Percentiles rank a stretch among this genome's conserved stretches.
phyloP scores from a whole-genome alignment of 2,797 vertebrate species.

The Bufotes viridis region DNA sequence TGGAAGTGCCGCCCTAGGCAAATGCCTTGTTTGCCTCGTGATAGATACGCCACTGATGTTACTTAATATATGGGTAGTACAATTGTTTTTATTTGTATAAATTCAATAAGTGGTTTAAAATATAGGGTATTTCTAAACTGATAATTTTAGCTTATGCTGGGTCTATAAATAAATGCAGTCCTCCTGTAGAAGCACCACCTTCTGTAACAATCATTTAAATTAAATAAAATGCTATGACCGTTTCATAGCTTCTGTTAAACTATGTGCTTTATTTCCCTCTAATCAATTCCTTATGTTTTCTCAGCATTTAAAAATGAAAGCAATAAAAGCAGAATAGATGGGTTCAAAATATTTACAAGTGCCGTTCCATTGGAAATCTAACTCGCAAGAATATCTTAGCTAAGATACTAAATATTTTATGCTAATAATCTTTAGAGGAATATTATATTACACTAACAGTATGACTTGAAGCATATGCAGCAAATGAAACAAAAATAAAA shows the following conservation, averaged over 20 bases:
- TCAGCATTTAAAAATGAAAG: conserved; percentile 44
- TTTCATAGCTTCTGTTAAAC: conserved; percentile 46
- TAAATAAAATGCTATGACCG: conserved; percentile 37
- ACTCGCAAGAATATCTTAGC: conserved; percentile 35
- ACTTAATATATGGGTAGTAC: background rate
- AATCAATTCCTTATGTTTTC: conserved; percentile 59
- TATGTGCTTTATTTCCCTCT: conserved; percentile 49
- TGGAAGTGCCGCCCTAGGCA: too few relatives aligned
- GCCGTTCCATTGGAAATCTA: conserved; percentile 15
- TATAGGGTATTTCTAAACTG: too few relatives aligned
- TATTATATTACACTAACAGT: conserved; percentile 34
- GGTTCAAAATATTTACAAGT: conserved; percentile 50
- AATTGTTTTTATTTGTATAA: background rate
- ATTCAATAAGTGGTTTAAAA: too few relatives aligned
- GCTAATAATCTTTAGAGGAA: conserved; percentile 24
- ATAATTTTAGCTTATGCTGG: background rate
- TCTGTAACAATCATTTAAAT: conserved; percentile 33
- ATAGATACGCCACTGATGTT: too few relatives aligned
- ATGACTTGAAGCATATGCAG: background rate
- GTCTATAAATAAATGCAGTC: conserved; percentile 5
- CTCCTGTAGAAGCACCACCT: background rate
- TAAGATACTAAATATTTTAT: conserved; percentile 51
- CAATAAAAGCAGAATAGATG: conserved; percentile 52
- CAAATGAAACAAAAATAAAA: conserved; percentile 9
- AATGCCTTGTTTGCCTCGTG: too few relatives aligned